Percentiles rank a stretch among this genome's conserved stretches.
phyloP scores from a whole-genome alignment of 2,888 invertebrate genomes.

The Tetragnatha montana region DNA sequence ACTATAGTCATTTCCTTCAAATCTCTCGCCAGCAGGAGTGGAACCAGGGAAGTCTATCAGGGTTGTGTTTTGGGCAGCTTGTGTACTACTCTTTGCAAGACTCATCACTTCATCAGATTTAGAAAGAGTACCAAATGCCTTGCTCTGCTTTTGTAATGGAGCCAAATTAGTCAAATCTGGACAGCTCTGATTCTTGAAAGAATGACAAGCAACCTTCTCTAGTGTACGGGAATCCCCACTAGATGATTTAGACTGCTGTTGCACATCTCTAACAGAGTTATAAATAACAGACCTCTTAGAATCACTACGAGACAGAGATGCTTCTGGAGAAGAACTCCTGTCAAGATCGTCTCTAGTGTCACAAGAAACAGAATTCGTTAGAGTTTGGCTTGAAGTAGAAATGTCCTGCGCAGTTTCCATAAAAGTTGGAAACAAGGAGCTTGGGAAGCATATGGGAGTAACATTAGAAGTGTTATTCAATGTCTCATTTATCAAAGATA shows the following conservation, averaged over 20 bases:
- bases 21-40: background rate
- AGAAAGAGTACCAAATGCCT: background rate
- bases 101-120: conserved; percentile 26
- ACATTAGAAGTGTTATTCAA: background rate
- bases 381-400: background rate
- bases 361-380: background rate
- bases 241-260: background rate
- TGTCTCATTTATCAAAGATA: conserved; percentile 40
- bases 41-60: background rate
- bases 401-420: background rate
- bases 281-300: conserved; percentile 36
- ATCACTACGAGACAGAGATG: conserved; percentile 17
- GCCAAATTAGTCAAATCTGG: conserved; percentile 13
- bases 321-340: conserved; percentile 36
- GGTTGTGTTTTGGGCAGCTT: no score
- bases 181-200: conserved; percentile 12
- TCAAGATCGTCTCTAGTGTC: background rate
- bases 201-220: background rate
- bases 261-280: conserved; percentile 16
- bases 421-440: conserved; percentile 3
- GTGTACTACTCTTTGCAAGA: background rate
- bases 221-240: background rate
- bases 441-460: background rate
- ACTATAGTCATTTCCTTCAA: background rate
- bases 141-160: background rate